Conservation (phyloP, 2,113 vertebrate species). For the Ivindomyrus marchei region DNA sequence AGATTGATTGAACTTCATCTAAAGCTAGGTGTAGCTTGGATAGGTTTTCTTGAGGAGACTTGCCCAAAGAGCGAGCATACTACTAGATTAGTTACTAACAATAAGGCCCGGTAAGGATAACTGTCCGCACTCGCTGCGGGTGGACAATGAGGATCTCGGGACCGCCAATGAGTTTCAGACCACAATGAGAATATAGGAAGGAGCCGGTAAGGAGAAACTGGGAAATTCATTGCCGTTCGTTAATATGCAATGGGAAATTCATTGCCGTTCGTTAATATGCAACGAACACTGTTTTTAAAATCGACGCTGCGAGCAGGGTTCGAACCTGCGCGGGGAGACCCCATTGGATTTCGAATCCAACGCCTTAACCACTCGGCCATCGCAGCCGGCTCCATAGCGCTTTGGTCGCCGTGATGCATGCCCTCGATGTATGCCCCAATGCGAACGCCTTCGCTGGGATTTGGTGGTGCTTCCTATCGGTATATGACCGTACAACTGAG, state of each 20-base stretch:
- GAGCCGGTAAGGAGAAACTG: neutral
- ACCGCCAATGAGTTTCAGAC: neutral
- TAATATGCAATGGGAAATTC: neutral
- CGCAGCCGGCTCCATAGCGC: constrained; percentile 41
- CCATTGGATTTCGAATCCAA: constrained; percentile 86
- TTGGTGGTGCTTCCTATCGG: neutral
- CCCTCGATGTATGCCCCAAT: neutral
- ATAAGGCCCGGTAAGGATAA: neutral
- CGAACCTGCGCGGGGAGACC: constrained; percentile 79
- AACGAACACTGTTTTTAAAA: neutral
- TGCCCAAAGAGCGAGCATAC: neutral
- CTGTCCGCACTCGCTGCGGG: neutral
- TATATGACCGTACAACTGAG: neutral
- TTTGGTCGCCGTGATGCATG: neutral
- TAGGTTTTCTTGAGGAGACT: neutral
- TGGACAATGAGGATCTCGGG: neutral
- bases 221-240: neutral
- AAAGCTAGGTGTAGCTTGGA: neutral
- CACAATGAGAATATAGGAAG: neutral
- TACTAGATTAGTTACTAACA: neutral
- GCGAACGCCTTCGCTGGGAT: neutral
- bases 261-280: neutral
- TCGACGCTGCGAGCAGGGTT: constrained; percentile 28
- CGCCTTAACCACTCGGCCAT: constrained; percentile 83
- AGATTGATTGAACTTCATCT: neutral